These are phyloP conservation scores for Sarotherodon lohbergeri DNA, from an alignment of 2,113 vertebrate species.

Conservation along the genomic window DNA sequence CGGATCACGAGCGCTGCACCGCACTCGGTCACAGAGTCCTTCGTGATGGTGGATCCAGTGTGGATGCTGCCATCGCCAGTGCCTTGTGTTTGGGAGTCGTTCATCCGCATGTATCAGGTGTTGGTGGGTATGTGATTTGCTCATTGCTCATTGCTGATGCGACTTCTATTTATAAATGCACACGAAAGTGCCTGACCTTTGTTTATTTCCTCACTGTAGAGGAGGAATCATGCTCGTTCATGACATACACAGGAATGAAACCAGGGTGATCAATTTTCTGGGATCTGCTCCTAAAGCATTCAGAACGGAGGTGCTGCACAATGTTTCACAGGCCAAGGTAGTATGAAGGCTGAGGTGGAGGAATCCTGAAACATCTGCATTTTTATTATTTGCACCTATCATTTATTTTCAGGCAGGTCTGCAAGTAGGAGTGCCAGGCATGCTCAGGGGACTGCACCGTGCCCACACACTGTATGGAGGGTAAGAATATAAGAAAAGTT, in stretches of 20 bases:
- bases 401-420: conserved; percentile 75
- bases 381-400: neutral
- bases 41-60: conserved; percentile 78
- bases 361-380: neutral
- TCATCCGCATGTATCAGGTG: conserved; percentile 82
- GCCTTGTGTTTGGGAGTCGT: conserved; percentile 79
- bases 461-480: conserved; percentile 83
- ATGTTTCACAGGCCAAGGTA: conserved; percentile 75
- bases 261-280: conserved; percentile 81
- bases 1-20: conserved; percentile 75
- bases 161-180: neutral
- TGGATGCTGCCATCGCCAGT: conserved; percentile 80
- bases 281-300: conserved; percentile 79
- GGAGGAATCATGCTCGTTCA: conserved; percentile 88
- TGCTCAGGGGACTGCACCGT: conserved; percentile 78
- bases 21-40: conserved; percentile 76
- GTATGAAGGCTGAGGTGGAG: neutral
- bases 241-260: conserved; percentile 78
- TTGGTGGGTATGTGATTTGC: conserved; percentile 80
- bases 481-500: conserved; percentile 49
- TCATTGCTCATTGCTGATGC: neutral
- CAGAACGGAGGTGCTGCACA: conserved; percentile 70
- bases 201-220: conserved; percentile 49
- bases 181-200: neutral
- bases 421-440: conserved; percentile 84